Base-by-base conservation (phyloP, 2,797 vertebrate genomes). In the Linurgus olivaceus region DNA sequence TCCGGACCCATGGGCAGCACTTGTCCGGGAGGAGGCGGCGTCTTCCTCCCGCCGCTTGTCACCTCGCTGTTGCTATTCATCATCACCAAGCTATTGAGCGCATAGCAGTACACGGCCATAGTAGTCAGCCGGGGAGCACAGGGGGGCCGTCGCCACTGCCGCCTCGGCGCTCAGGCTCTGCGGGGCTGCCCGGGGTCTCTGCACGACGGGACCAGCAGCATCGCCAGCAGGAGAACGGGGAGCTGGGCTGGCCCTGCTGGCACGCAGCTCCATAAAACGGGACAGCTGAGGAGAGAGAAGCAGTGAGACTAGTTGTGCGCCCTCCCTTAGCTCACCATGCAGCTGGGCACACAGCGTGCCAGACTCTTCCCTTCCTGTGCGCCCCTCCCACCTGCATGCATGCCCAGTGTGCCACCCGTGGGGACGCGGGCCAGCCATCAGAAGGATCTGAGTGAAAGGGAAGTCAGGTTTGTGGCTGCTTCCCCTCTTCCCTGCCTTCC, bases 71-170 rank as follows among this genome's bases (percentile, higher is more conserved):
- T 97, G 96, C 97, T 98, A 97, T 98, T 98, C 98, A 98, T 99
- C 91, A 98, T 98, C 96, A 98, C 98, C 96, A 98, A 97, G 97
- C 98, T 98, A 96, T 98, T 98, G 95, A 98, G 97, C 31, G 98
- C 98, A 97, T 98, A 99, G 97, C 98, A 98, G 96, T 97, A 98
- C 97, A 98, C 97, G 91, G 98, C 98, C 98, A 99, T 99, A 98
- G 98, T 98, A 98, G 91, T 97, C 95, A 97, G 97, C 96, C 62
- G 71, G 94, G 92, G 95, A 48, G 92, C 94, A 96, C 96, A 81
- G 91, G 42, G 92, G 80, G 94, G 80, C 93, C 29, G 68, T 93
- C 29, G 85, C 97, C 77, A 4, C 93, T 62, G 85, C 93, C 62
- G n/a, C 89, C 76, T 93, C 74, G 57, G 83, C 54, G 20, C 90